Base-by-base conservation (phyloP, 2,797 vertebrate species). In the Picus viridis region DNA sequence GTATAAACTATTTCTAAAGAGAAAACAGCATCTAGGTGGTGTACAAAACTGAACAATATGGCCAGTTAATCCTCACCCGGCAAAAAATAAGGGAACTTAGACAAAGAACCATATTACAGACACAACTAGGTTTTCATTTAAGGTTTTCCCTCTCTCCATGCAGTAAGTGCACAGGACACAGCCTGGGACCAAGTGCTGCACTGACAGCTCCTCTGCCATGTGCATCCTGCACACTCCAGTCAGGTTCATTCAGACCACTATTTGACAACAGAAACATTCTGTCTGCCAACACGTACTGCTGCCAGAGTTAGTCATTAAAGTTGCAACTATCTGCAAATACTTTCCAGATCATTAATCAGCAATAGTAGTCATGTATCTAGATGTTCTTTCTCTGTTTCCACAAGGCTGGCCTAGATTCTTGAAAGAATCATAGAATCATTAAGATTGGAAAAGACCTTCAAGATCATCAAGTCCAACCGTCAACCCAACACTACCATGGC, bases 131-230 rank as follows among this genome's bases (percentile, higher is more conserved):
- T 43, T 15, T 54, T 64, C 27, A 20, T 4, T 27, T 9, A 7
- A 5, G 29, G 34, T 45, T 30, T 24, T 47, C 54, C 13, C 39
- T 64, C 83, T 53, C 15, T 16, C 9, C 2, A 2, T 0, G 2
- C 49, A 49, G n/a, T 6, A 22, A 27, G 24, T 19, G 26, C 0
- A 14, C 0, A 4, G 45, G 29, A 57, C 19, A 18, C 0, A 1
- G 41, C 23, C n/a, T 19, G 27, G 32, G 51, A 61, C 4, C 2
- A 1, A 54, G 63, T 2, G 1, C 17, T 4, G 54, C 17, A 3
- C 18, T 24, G 19, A 43, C 29, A 6, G 49, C 69, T 89, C 54
- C 14, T 51, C 61, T 39, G 54, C 36, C 85, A 26, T 0, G 14
- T 9, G 36, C 30, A 14, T 26, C 14, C 39, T 34, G 30, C 34